Evolutionary conservation across 2,888 invertebrate species (phyloP).

Genomic region (Pterostichus madidus): DNA sequence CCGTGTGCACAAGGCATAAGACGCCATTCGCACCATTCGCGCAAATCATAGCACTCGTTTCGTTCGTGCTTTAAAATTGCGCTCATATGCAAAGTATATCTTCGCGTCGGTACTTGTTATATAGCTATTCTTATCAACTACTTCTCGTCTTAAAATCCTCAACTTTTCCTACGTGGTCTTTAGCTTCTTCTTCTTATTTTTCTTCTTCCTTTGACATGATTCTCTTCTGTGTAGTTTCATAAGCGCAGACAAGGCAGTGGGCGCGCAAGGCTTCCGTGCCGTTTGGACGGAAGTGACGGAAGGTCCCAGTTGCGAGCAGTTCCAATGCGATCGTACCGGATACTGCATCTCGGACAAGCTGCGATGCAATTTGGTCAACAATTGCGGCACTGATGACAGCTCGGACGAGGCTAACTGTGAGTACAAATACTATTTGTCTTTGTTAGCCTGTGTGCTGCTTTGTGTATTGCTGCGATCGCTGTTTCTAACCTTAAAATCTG

Average conservation of each 20-base stretch:
- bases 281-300: conserved; percentile 96
- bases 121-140: too few species aligned
- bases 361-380: conserved; percentile 88
- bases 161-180: background rate
- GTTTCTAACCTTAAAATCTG: too few species aligned
- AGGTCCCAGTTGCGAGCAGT: conserved; percentile 82
- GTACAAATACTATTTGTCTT: conserved; percentile 75
- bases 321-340: conserved; percentile 85
- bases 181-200: background rate
- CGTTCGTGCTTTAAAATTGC: too few species aligned
- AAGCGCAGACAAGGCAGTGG: conserved; percentile 96
- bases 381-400: conserved; percentile 90
- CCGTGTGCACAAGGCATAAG: too few species aligned
- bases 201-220: conserved; percentile 65
- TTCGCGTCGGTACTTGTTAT: too few species aligned
- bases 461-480: too few species aligned
- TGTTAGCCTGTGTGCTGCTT: background rate
- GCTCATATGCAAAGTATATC: too few species aligned
- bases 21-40: too few species aligned
- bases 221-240: conserved; percentile 85
- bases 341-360: conserved; percentile 90
- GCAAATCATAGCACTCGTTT: too few species aligned
- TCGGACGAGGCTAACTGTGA: conserved; percentile 91
- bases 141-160: too few species aligned
- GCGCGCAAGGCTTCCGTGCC: conserved; percentile 95